Evolutionary conservation across 2,797 vertebrate species (phyloP).

Genomic region (Fundulus diaphanus): DNA sequence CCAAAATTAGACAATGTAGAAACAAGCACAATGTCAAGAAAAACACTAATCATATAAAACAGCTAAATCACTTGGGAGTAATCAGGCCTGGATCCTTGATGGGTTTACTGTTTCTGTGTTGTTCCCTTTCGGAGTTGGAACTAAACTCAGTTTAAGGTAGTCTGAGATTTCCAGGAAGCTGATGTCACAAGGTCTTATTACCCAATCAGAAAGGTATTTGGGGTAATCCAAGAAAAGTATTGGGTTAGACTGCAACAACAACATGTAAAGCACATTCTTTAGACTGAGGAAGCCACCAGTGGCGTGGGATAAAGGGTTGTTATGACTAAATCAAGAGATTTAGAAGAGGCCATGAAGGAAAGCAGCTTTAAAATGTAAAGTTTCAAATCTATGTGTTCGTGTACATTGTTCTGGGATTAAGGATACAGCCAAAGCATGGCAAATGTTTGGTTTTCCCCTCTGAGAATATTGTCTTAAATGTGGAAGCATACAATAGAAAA

Average conservation of each 20-base stretch:
- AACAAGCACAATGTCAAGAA: not conserved
- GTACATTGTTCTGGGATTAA: not conserved
- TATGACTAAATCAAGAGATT: not conserved
- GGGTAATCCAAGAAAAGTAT: not conserved
- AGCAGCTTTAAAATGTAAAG: not conserved
- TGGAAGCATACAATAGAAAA: not conserved
- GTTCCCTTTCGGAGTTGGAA: not conserved
- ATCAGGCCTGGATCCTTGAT: not conserved
- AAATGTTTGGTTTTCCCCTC: not conserved
- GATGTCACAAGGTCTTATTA: not conserved
- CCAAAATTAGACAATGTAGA: not conserved
- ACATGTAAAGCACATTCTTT: not conserved
- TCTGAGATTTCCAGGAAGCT: not conserved
- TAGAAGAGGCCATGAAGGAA: not conserved
- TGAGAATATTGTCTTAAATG: constrained; percentile 3
- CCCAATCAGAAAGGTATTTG: not conserved
- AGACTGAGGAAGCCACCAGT: not conserved
- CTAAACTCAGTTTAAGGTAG: not conserved
- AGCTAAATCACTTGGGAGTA: not conserved
- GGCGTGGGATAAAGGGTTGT: not conserved
- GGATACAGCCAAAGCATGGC: not conserved
- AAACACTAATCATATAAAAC: not conserved
- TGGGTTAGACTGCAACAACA: not conserved
- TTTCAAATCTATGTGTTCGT: not conserved
- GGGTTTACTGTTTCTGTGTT: not conserved